Evolutionary conservation across 2,797 vertebrate species (phyloP), one percentile per base, ranked within the genome.

Genomic region (Paguma larvata): DNA sequence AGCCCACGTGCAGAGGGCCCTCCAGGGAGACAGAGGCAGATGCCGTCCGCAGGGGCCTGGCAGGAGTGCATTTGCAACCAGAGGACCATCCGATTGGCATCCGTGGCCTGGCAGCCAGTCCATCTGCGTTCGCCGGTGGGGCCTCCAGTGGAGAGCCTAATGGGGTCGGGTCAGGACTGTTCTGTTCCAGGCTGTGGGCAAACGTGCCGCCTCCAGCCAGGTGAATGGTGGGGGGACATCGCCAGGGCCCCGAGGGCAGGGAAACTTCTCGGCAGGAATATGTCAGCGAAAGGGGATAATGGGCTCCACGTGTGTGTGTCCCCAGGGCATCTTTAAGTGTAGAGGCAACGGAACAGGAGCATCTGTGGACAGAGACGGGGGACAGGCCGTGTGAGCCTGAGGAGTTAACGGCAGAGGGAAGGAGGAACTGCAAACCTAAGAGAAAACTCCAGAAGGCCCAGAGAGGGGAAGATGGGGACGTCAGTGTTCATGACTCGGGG

Each of bases 111-210:
- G 83, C 94, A 90, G 95, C 97, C 96, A 62, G 51, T 72, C 98
- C 98, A 98, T 98, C 98, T 99, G 98, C 96, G 98, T 97, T 96
- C 63, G 70, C 70, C 98, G 96, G 98, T 93, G 83, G 96, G 94
- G 92, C 89, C 97, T 97, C 97, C 41, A 97, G 97, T 82, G 97
- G 59, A 34, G 85, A 80, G 72, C 97, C 96, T 96, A 97, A 91
- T 77, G 97, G 98, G 97, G 94, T 51, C 92, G 94, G 97, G 97
- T 97, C 95, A 90, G 88, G 70, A 67, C 59, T 93, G 92, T 73
- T 98, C 95, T 95, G 94, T 96, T 98, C 94, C 87, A 96, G 75
- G 85, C 83, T 80, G 94, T 88, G 92, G 82, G 73, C 77, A 8
- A 2, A 0, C 27, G 89, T 72, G 90, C 85, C 11, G 83, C 83